Conservation (phyloP, 1,140 invertebrate genomes). For the Lordiphosa stackelbergi region DNA sequence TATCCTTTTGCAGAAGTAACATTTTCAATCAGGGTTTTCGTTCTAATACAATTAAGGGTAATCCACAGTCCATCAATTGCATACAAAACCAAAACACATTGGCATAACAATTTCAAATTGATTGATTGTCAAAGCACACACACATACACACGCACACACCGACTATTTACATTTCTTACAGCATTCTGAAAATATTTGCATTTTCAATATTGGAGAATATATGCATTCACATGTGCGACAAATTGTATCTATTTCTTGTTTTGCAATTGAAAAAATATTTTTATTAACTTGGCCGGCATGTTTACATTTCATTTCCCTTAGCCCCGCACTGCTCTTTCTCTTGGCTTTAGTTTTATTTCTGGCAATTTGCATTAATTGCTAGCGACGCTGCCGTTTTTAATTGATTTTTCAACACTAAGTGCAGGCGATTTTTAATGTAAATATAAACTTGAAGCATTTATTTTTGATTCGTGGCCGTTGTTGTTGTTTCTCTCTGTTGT, state of each 20-base stretch:
- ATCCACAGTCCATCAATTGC: neutral
- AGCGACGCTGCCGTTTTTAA: conserved; percentile 56
- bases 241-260: conserved; percentile 8
- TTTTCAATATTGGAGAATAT: neutral
- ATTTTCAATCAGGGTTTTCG: neutral
- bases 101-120: conserved; percentile 3
- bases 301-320: conserved; percentile 39
- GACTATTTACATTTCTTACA: conserved; percentile 19
- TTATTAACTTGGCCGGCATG: conserved; percentile 21
- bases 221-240: neutral
- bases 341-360: conserved; percentile 55
- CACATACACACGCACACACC: neutral
- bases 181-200: conserved; percentile 32
- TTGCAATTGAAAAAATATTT: conserved; percentile 32
- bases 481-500: conserved; percentile 20
- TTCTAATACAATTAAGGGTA: no score
- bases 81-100: neutral
- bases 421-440: conserved; percentile 50
- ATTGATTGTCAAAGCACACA: conserved; percentile 3
- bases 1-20: neutral
- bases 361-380: conserved; percentile 61
- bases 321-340: conserved; percentile 1
- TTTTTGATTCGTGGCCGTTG: conserved; percentile 24
- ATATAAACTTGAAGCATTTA: conserved; percentile 56
- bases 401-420: conserved; percentile 64